Evolutionary conservation across 2,797 vertebrate species (phyloP), one percentile per base, ranked within the genome.

Genomic region (Spatula versicolor): DNA sequence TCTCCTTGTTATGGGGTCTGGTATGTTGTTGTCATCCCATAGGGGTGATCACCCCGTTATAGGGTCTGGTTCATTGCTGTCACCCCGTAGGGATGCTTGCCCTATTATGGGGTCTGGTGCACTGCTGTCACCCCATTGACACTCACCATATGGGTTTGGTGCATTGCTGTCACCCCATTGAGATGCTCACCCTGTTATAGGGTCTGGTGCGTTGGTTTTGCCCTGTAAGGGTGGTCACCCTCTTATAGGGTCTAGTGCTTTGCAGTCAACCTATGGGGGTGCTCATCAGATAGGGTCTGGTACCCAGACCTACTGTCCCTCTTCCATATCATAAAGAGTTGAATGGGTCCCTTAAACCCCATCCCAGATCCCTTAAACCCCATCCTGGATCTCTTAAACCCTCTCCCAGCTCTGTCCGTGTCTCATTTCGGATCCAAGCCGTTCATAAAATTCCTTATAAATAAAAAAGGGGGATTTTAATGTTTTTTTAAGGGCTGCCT

Each of bases 1-100:
- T 66, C 3, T 0, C 7, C 5, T 26, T 4, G 2, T 1, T 46
- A 11, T 37, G 1, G 13, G 22, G 11, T 4, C 41, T 39, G 18
- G 5, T 28, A 10, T 1, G 1, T n/a, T 11, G 6, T 0, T 22
- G 54, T 39, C 60, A 28, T 16, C 35, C 46, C 13, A 21, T 6
- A 41, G 13, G 8, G 9, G 31, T 52, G 7, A 5, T 18, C 6
- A 6, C 11, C 7, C 21, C 13, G 3, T 6, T 28, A 7, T 11
- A 8, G 13, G 25, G 9, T 6, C 33, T 28, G 31, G 7, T 41
- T 16, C 3, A 2, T 30, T 23, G 18, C 67, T 21, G 39, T 45
- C 26, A 45, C 6, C 30, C 23, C 7, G 0, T 16, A 62, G 37
- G 37, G 37, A 18, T 39, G 37, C 18, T 39, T 28, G 14, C 6